Conservation (phyloP, 1,140 invertebrate species). For the Achatina immaculata region DNA sequence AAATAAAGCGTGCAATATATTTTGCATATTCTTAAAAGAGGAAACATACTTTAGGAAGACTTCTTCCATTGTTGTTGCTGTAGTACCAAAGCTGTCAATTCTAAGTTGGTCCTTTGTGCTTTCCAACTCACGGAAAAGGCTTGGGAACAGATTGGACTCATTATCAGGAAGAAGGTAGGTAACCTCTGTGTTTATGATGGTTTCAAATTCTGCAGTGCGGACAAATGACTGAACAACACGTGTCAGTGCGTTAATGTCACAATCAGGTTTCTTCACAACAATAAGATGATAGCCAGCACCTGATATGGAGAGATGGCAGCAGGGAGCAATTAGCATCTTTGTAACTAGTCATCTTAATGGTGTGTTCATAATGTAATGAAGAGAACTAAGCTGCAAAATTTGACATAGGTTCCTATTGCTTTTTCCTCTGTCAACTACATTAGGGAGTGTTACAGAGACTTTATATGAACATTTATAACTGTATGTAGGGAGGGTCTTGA, state of each 20-base stretch:
- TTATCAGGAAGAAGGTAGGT: constrained; percentile 68
- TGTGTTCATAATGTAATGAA: too few species aligned
- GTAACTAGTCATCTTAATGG: too few species aligned
- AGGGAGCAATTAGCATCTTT: too few species aligned
- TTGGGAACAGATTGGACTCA: constrained; percentile 60
- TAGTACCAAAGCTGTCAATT: constrained; percentile 83
- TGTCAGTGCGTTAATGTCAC: constrained; percentile 72
- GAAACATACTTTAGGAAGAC: constrained; percentile 84
- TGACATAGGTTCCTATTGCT: too few species aligned
- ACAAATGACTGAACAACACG: constrained; percentile 53
- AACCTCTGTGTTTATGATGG: constrained; percentile 65
- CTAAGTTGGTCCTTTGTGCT: constrained; percentile 75
- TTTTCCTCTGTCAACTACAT: too few species aligned
- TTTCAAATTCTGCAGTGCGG: constrained; percentile 60
- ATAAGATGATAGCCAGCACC: constrained; percentile 69
- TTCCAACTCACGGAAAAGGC: constrained; percentile 79
- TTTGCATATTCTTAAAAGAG: too few species aligned
- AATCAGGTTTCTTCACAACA: constrained; percentile 68
- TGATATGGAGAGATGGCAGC: too few species aligned
- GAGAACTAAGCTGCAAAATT: too few species aligned
- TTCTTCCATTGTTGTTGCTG: constrained; percentile 87
- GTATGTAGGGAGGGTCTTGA: too few species aligned
- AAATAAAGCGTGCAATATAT: too few species aligned
- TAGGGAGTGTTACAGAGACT: too few species aligned
- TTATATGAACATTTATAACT: too few species aligned